These are phyloP conservation scores for Pseudanteris insignis DNA, from an alignment of 2,888 invertebrate species.

Conservation along the genomic window DNA sequence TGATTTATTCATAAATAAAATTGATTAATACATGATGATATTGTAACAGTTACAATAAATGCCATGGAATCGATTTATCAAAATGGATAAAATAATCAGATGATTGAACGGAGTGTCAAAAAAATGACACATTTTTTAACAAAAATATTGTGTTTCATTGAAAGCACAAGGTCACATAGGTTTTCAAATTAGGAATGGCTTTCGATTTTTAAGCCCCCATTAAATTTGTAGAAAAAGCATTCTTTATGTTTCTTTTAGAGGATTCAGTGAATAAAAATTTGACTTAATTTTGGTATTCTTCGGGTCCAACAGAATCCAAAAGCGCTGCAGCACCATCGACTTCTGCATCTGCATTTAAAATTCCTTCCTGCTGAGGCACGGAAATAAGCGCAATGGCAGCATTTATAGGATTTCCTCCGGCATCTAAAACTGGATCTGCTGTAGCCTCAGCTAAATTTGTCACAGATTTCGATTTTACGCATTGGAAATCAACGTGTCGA, in stretches of 20 bases:
- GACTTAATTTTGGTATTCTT: conserved; percentile 51
- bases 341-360: conserved; percentile 58
- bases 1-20: conserved; percentile 27
- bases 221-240: conserved; percentile 7
- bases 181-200: conserved; percentile 1
- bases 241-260: background rate
- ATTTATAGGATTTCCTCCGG: conserved; percentile 69
- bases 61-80: background rate
- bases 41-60: conserved; percentile 19
- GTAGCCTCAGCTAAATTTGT: conserved; percentile 96
- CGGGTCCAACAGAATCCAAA: conserved; percentile 59
- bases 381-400: conserved; percentile 59
- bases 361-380: conserved; percentile 50
- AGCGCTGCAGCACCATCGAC: conserved; percentile 65
- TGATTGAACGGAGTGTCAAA: background rate
- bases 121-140: conserved; percentile 1
- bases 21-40: no score
- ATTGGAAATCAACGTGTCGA: conserved; percentile 98
- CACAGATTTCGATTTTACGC: conserved; percentile 97
- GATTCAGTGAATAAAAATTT: background rate
- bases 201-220: background rate
- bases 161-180: conserved; percentile 10
- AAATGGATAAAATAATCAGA: conserved; percentile 1
- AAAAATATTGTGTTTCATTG: conserved; percentile 10
- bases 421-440: conserved; percentile 83